Conservation (phyloP, 1,140 invertebrate species). For the Amphibalanus amphitrite region DNA sequence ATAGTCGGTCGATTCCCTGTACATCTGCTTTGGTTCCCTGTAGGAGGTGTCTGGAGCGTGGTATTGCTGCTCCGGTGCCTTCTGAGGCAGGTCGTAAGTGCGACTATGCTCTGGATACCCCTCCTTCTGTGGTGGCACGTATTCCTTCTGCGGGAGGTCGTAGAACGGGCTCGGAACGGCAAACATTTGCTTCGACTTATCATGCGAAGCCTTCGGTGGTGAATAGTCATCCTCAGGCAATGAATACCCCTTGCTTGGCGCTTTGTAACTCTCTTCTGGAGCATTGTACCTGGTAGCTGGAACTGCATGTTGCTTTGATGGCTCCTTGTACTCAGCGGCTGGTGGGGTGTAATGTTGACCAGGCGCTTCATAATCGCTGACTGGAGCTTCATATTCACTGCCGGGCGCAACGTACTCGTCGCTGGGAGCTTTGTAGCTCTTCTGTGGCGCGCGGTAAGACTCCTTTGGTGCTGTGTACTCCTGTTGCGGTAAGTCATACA, state of each 20-base stretch:
- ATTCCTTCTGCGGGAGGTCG: slow-evolving; percentile 6
- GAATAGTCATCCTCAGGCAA: neutral
- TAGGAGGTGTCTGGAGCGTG: neutral
- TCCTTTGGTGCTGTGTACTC: no score
- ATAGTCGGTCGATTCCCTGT: neutral
- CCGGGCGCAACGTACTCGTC: no score
- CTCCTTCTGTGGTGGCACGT: neutral
- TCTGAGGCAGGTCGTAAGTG: slow-evolving; percentile 3
- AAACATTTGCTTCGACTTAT: neutral
- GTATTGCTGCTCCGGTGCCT: neutral
- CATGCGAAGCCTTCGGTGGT: slow-evolving; percentile 5
- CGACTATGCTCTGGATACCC: neutral
- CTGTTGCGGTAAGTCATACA: no score
- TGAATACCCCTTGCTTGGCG: neutral
- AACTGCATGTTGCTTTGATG: no score
- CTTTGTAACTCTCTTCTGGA: neutral
- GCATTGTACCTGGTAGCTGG: no score
- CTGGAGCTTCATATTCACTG: no score
- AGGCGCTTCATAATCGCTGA: no score
- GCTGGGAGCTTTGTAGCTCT: no score
- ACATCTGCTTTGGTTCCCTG: neutral
- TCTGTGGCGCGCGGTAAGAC: no score
- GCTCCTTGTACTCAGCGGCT: no score
- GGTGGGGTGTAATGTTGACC: no score
- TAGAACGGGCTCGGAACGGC: slow-evolving; percentile 4